phyloP scores from a whole-genome alignment of 2,888 invertebrate genomes.

The Anoncus sp. region DNA sequence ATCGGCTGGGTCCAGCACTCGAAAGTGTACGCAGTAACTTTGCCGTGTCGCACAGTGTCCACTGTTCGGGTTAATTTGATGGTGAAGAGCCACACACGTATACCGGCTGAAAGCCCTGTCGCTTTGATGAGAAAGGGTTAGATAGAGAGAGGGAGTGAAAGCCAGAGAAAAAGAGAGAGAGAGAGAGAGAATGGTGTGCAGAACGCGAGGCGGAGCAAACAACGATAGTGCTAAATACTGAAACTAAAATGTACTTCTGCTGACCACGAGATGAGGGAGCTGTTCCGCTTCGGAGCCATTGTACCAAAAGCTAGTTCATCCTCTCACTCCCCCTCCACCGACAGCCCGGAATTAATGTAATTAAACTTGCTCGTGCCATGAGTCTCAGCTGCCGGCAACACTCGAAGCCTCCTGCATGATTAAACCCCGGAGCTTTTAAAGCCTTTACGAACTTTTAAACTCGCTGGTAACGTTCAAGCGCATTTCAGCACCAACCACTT shows the following conservation, averaged over 20 bases:
- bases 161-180: slow-evolving; percentile 1
- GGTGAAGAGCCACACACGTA: slow-evolving; percentile 45
- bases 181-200: slow-evolving; percentile 16
- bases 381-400: slow-evolving; percentile 31
- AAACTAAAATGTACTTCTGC: slow-evolving; percentile 68
- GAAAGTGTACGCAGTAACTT: slow-evolving; percentile 46
- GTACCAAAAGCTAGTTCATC: slow-evolving; percentile 40
- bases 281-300: slow-evolving; percentile 33
- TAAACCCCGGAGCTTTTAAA: too few species aligned
- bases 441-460: slow-evolving; percentile 52
- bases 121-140: neutral
- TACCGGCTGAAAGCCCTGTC: slow-evolving; percentile 29
- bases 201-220: slow-evolving; percentile 60
- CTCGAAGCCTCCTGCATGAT: too few species aligned
- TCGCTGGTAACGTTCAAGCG: slow-evolving; percentile 24
- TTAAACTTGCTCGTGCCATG: slow-evolving; percentile 64
- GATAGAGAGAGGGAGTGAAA: too few species aligned
- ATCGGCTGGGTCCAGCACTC: slow-evolving; percentile 19
- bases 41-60: slow-evolving; percentile 38
- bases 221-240: slow-evolving; percentile 68
- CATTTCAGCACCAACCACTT: slow-evolving; percentile 30
- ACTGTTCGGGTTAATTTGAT: slow-evolving; percentile 64
- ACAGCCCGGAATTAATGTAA: slow-evolving; percentile 66
- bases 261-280: slow-evolving; percentile 64
- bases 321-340: slow-evolving; percentile 38